Evolutionary conservation across 2,888 invertebrate species (phyloP).

Genomic region (Noctua fimbriata): DNA sequence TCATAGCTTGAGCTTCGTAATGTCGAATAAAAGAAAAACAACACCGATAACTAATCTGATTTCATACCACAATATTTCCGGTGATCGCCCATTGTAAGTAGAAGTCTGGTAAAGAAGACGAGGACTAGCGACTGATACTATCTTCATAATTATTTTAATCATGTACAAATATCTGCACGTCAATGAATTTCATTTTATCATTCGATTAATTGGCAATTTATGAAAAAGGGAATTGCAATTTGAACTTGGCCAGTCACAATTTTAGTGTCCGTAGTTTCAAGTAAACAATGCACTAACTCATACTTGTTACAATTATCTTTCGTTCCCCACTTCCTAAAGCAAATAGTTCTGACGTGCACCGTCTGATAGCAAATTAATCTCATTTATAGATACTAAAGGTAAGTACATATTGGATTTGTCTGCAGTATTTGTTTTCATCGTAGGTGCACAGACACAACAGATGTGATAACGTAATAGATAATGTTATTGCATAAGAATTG

Average conservation of each 20-base stretch:
- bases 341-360: conserved; percentile 45
- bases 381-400: conserved; percentile 18
- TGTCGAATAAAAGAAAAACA: neutral
- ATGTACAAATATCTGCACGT: neutral
- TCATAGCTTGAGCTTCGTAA: conserved; percentile 1
- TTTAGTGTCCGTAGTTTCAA: conserved; percentile 27
- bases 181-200: conserved; percentile 1
- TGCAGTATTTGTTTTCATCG: conserved; percentile 26
- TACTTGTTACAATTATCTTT: conserved; percentile 48
- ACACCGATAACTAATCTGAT: neutral
- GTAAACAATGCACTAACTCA: conserved; percentile 61
- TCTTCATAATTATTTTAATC: conserved; percentile 9
- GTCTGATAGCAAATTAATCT: conserved; percentile 54
- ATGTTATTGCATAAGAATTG: neutral
- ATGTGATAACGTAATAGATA: conserved; percentile 27
- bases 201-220: conserved; percentile 9
- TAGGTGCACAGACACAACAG: conserved; percentile 3
- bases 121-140: neutral
- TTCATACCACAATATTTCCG: conserved; percentile 1
- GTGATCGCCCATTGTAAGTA: neutral
- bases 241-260: conserved; percentile 37
- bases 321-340: conserved; percentile 45
- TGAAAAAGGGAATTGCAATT: conserved; percentile 24
- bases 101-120: conserved; percentile 18
- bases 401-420: conserved; percentile 42